Percentiles rank a stretch among this genome's conserved stretches.
Conservation (phyloP, 2,888 invertebrate genomes). For the Amiota mariae region DNA sequence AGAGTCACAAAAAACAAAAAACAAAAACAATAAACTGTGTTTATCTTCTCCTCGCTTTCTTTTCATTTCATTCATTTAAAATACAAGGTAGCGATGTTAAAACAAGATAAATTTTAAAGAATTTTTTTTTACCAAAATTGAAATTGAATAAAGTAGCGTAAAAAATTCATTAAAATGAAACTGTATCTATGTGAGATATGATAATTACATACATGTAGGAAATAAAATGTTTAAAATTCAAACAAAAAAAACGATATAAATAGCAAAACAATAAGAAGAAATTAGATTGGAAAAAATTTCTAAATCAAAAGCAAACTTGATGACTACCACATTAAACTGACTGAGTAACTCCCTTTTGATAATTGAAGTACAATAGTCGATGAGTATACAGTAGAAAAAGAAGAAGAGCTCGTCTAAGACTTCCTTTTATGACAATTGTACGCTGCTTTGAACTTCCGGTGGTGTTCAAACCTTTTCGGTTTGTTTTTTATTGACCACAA, state of each 20-base stretch:
- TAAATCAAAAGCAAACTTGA: not conserved
- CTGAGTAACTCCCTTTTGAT: too few species aligned
- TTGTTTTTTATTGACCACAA: not conserved
- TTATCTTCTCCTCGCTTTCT: too few species aligned
- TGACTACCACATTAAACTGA: not conserved
- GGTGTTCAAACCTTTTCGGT: not conserved
- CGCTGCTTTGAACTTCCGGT: constrained; percentile 54
- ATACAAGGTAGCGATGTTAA: constrained; percentile 42
- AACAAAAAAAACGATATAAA: not conserved
- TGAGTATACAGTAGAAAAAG: not conserved
- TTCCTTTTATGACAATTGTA: constrained; percentile 10
- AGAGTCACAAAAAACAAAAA: constrained; percentile 21
- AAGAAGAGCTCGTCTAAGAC: not conserved
- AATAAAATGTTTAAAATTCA: too few species aligned
- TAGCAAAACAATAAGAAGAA: constrained; percentile 25
- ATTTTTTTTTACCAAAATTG: constrained; percentile 21
- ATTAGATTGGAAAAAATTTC: not conserved
- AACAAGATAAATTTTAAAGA: constrained; percentile 15
- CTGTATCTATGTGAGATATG: too few species aligned
- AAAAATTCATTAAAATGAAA: not conserved
- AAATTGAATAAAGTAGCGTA: constrained; percentile 15
- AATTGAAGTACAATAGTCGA: too few species aligned
- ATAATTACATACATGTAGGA: too few species aligned
- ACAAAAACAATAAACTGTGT: too few species aligned
- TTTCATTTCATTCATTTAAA: too few species aligned